Evolutionary conservation across 2,797 vertebrate species (phyloP).

Genomic region (Betta splendens): DNA sequence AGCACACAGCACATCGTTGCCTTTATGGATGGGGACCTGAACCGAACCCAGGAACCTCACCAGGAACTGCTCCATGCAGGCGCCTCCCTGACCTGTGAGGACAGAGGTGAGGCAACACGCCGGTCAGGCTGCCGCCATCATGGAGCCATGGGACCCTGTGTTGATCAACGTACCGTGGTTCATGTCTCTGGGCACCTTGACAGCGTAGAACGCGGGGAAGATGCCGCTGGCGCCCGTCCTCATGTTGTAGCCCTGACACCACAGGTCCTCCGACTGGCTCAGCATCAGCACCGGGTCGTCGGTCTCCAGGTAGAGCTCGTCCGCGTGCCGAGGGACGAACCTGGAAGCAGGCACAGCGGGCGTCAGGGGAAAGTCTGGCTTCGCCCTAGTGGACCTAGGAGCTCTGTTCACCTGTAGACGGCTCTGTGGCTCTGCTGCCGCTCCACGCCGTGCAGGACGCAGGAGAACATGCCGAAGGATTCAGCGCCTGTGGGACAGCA

Average conservation of each 20-base stretch:
- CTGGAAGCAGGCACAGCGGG: constrained; percentile 61
- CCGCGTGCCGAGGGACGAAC: constrained; percentile 94
- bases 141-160: neutral
- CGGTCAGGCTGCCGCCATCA: neutral
- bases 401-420: constrained; percentile 87
- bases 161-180: constrained; percentile 77
- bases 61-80: constrained; percentile 87
- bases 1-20: constrained; percentile 91
- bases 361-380: neutral
- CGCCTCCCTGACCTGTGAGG: constrained; percentile 62
- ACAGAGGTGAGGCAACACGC: neutral
- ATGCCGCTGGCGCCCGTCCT: constrained; percentile 90
- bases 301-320: constrained; percentile 91
- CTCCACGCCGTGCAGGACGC: constrained; percentile 92
- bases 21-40: constrained; percentile 94
- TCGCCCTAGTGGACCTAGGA: neutral
- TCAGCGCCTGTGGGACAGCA: constrained; percentile 85
- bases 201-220: constrained; percentile 93
- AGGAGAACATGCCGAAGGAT: constrained; percentile 94
- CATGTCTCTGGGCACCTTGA: constrained; percentile 78
- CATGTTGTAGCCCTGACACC: constrained; percentile 99
- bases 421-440: constrained; percentile 94
- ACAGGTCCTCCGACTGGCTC: constrained; percentile 91
- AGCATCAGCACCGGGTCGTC: constrained; percentile 93
- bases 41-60: constrained; percentile 95